Evolutionary conservation across 2,888 invertebrate genomes (phyloP), one percentile per base, ranked within the genome.

Genomic region (Hesperia comma): DNA sequence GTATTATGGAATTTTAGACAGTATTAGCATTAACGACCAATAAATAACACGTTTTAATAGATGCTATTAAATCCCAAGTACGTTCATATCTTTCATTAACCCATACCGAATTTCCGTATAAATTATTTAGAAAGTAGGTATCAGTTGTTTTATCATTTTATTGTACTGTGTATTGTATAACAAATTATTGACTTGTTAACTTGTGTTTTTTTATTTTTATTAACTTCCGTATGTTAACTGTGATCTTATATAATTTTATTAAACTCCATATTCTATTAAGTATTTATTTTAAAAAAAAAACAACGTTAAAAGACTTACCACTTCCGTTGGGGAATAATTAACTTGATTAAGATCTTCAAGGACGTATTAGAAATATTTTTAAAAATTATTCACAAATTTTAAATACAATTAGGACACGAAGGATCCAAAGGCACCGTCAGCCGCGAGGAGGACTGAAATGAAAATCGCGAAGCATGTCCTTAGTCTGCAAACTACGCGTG

Each of bases 401-500:
- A 43, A 60, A 43, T 43, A 43, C 33, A 60, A 66, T 60, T 66
- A 60, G 66, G 60, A 66, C 66, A 66, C 32, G 60, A 66, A 66
- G 66, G 66, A 66, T 54, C 77, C 78, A 70, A 78, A 76, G 75
- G 74, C 80, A 74, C 71, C 74, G 79, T 76, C 71, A 70, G 68
- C 61, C 75, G 67, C 75, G 73, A 82, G 77, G 75, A 78, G 72
- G 75, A 90, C 89, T 92, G 87, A 85, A 89, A 88, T 81, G 84
- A 82, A 84, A 87, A 85, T 80, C 81, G 78, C 78, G 69, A 77
- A 79, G 77, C 80, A 80, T 85, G 85, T 88, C 87, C 88, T 86
- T 85, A 85, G 77, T 78, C 72, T 77, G 77, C 71, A 81, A 81
- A 79, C 82, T 76, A 85, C 80, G 80, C 72, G 70, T 72, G 72